A percentile compares a stretch with the other conserved stretches of the same genome.
Evolutionary conservation across 2,797 vertebrate species (phyloP).

Genomic region (Sylvilagus floridanus): DNA sequence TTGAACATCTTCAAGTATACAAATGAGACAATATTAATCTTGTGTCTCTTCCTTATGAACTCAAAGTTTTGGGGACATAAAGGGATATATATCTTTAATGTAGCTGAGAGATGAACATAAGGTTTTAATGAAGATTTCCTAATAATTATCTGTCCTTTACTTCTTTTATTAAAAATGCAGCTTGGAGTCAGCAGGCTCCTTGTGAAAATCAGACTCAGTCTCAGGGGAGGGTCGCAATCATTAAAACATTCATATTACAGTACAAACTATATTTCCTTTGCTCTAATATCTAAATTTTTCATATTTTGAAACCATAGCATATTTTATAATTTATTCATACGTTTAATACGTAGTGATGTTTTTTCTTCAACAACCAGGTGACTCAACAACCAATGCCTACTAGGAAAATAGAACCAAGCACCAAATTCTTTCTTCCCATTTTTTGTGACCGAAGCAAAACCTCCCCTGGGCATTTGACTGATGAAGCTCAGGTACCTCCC

Average conservation of each 20-base stretch:
- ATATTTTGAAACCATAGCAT: background rate
- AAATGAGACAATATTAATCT: background rate
- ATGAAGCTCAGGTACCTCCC: background rate
- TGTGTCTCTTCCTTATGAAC: background rate
- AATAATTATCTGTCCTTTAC: background rate
- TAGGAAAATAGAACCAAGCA: background rate
- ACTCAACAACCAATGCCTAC: background rate
- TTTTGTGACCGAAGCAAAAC: background rate
- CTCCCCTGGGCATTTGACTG: background rate
- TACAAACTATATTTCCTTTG: background rate
- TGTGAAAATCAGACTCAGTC: background rate
- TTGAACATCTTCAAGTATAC: background rate
- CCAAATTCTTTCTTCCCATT: background rate
- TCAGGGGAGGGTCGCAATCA: background rate
- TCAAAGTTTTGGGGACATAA: background rate
- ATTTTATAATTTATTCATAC: background rate
- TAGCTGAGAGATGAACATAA: slow-evolving; percentile 29
- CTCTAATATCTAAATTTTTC: background rate
- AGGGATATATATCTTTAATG: background rate
- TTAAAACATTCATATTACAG: background rate
- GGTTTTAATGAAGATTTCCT: background rate
- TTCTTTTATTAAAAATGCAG: slow-evolving; percentile 1
- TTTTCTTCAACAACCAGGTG: background rate
- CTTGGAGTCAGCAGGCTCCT: background rate
- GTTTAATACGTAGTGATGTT: background rate